These are phyloP conservation scores for Periplaneta americana DNA, from an alignment of 1,140 invertebrate genomes.

Conservation along the genomic window DNA sequence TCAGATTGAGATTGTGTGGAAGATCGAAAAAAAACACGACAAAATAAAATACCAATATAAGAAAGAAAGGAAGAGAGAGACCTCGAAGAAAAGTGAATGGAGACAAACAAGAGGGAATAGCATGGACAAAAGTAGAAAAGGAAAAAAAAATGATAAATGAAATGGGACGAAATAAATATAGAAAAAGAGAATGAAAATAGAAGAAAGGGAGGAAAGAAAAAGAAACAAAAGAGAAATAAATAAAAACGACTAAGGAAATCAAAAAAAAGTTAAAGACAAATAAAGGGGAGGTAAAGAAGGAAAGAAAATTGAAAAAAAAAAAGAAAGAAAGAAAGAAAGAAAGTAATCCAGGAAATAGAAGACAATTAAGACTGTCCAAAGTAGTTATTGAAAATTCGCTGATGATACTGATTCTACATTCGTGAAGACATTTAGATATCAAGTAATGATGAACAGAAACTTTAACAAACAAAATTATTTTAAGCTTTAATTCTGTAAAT, in stretches of 20 bases:
- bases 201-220: not conserved
- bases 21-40: not conserved
- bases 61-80: not conserved
- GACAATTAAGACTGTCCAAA: no score
- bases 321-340: conserved; percentile 1
- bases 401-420: not conserved
- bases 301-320: not conserved
- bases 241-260: not conserved
- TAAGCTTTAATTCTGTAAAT: no score
- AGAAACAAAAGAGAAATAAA: not conserved
- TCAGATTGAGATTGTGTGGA: not conserved
- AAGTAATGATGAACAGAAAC: no score
- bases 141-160: not conserved
- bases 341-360: no score
- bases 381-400: no score
- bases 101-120: not conserved
- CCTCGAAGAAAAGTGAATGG: not conserved
- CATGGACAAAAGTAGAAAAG: not conserved
- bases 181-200: not conserved
- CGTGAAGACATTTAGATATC: no score
- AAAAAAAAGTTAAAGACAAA: not conserved
- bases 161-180: not conserved
- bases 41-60: not conserved
- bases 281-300: not conserved
- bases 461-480: no score